Conservation (phyloP, 2,888 invertebrate genomes). For the Oxycera nigricornis region DNA sequence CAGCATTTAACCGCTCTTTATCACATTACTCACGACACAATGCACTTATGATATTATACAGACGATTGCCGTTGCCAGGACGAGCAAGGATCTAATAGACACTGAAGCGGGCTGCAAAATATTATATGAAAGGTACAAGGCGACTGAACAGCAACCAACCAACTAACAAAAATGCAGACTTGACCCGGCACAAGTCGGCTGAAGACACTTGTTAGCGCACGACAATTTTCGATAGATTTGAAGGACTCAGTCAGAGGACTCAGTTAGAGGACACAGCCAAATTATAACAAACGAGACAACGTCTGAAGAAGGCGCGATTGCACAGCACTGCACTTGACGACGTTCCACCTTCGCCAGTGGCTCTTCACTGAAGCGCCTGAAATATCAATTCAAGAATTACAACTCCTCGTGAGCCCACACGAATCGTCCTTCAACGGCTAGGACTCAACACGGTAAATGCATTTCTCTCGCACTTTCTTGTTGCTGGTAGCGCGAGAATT, state of each 20-base stretch:
- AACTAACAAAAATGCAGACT: background rate
- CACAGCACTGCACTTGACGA: constrained; percentile 7
- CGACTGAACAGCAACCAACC: too few species aligned
- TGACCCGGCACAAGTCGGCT: background rate
- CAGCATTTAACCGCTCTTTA: background rate
- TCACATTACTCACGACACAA: constrained; percentile 13
- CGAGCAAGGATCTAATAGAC: background rate
- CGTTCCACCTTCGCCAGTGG: background rate
- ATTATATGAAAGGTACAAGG: background rate
- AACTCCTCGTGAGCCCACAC: background rate
- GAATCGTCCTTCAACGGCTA: background rate
- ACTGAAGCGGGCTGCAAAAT: constrained; percentile 4
- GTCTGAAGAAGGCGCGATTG: background rate
- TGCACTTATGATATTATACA: background rate
- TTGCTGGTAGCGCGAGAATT: constrained; percentile 29
- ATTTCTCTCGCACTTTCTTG: background rate
- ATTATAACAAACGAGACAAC: constrained; percentile 2
- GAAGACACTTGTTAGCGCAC: constrained; percentile 27
- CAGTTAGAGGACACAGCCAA: constrained; percentile 13
- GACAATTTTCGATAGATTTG: background rate
- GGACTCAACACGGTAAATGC: background rate
- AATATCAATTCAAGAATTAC: background rate
- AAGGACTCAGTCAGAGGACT: background rate
- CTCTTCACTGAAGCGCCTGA: background rate
- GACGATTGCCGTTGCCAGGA: constrained; percentile 14